Evolutionary conservation across 1,140 invertebrate genomes (phyloP).

Genomic region (Hylaeus volcanicus): DNA sequence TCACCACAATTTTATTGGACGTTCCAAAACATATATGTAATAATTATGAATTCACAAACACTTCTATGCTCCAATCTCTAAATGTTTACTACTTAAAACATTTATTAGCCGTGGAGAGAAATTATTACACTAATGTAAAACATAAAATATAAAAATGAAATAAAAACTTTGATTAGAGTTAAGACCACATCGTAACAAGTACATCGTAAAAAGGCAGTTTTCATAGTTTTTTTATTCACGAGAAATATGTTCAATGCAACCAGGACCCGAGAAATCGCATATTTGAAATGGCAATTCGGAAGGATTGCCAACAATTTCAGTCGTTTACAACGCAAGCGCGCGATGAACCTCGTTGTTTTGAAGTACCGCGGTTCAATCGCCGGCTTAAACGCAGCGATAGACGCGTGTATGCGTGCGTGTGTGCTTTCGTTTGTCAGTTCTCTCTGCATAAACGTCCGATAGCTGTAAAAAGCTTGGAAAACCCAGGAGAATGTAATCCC

Average conservation of each 20-base stretch:
- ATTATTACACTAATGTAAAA: too few species aligned
- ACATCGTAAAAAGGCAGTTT: too few species aligned
- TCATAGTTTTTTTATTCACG: background rate
- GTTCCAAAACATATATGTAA: too few species aligned
- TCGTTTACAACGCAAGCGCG: background rate
- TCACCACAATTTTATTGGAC: too few species aligned
- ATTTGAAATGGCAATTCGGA: background rate
- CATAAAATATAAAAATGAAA: too few species aligned
- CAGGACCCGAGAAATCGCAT: background rate
- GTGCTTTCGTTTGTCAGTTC: conserved; percentile 18
- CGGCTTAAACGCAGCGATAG: conserved; percentile 19
- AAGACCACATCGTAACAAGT: too few species aligned
- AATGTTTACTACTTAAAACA: too few species aligned
- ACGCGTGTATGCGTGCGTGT: background rate
- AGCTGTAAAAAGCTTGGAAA: background rate
- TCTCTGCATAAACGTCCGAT: conserved; percentile 13
- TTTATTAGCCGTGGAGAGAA: too few species aligned
- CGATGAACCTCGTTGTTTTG: conserved; percentile 1
- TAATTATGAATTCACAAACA: too few species aligned
- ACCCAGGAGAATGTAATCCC: background rate
- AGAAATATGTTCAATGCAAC: too few species aligned
- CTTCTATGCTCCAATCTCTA: too few species aligned
- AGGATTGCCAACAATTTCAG: background rate
- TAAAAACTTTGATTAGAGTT: too few species aligned
- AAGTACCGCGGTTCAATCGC: conserved; percentile 15